Conservation (phyloP, 1,140 invertebrate species). For the Hormaphis cornu region DNA sequence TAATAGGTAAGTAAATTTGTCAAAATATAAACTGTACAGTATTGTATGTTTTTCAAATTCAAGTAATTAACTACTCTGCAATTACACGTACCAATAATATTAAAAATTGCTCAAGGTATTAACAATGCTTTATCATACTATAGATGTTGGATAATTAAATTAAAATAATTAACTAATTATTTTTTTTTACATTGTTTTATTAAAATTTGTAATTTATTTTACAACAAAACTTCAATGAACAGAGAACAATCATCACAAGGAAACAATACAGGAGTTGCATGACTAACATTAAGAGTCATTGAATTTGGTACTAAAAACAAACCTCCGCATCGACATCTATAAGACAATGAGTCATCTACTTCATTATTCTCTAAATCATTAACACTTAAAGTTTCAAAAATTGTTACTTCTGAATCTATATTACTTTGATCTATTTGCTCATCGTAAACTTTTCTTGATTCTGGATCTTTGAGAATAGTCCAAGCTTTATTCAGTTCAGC, state of each 20-base stretch:
- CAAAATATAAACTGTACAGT: no score
- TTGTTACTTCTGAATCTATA: conserved; percentile 20
- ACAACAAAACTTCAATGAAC: conserved; percentile 20
- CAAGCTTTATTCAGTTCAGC: conserved; percentile 15
- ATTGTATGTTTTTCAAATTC: no score
- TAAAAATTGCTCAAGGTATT: no score
- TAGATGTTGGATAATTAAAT: no score
- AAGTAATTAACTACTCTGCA: no score
- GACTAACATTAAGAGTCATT: not conserved
- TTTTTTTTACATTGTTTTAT: not conserved
- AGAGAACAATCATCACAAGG: conserved; percentile 33
- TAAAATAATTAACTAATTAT: not conserved
- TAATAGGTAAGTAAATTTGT: no score
- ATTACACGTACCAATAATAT: no score
- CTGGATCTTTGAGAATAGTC: conserved; percentile 15
- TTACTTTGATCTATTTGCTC: conserved; percentile 14
- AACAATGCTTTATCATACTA: no score
- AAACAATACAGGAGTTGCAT: not conserved
- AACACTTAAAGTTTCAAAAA: conserved; percentile 21
- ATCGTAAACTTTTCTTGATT: conserved; percentile 26
- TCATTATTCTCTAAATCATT: conserved; percentile 15
- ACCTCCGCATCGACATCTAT: conserved; percentile 27
- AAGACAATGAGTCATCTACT: not conserved
- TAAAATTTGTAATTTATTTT: not conserved
- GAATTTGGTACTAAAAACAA: conserved; percentile 4